Evolutionary conservation across 2,888 invertebrate genomes (phyloP), one percentile per base, ranked within the genome.

Genomic region (Laspeyria flexula): DNA sequence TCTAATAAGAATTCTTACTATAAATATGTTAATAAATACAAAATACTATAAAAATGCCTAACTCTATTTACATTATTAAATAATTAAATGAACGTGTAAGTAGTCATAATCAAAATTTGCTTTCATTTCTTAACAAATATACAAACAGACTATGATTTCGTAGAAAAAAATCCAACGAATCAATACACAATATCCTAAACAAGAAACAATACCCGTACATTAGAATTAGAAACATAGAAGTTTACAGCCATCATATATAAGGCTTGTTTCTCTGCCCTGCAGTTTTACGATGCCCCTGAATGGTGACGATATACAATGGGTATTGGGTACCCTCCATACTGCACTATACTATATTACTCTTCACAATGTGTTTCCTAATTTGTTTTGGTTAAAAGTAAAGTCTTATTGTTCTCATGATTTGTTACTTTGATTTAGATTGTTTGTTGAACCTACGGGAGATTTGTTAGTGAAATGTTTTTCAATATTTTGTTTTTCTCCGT

Each of bases 361-460:
- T 39, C 40, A 77, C 73, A 77, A 75, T 73, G 60, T 50, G 23
- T 61, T 75, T 62, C 74, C 78, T 90, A 91, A 91, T 91, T 89
- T 91, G 91, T 91, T 90, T 91, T 91, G 91, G 90, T 91, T 88
- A 76, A 75, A 77, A 74, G 74, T 76, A 86, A 85, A 81, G 81
- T 75, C 38, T 51, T 56, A 72, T 86, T 89, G 85, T 88, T 76
- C 75, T 40, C 34, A 38, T 59, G 71, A 79, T 85, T 81, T 83
- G 85, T 87, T 85, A 80, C 79, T 76, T 79, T 78, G 77, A 85
- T 84, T 71, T 51, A 46, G 16, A 44, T 52, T 21, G 2, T 21
- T 25, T 25, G 50, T 55, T 75, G 60, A 59, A 65, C 46, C 83
- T 50, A 58, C 79, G 76, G 83, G 83, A 37, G 58, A 53, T 64